Percentiles rank a stretch among this genome's conserved stretches.
phyloP scores from a whole-genome alignment of 2,888 invertebrate genomes.

The Phyllotreta cruciferae region DNA sequence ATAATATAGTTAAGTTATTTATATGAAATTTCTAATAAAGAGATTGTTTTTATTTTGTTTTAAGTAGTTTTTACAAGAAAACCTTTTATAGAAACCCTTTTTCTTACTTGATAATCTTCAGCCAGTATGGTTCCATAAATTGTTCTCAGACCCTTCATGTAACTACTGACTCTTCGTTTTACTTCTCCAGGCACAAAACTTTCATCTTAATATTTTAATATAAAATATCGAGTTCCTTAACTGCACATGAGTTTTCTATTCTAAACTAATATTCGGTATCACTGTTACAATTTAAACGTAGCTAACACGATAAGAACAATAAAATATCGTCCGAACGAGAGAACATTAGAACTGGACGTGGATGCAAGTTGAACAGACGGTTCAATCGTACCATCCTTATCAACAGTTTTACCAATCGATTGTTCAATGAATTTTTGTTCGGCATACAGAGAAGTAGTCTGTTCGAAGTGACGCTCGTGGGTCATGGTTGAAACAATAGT shows the following conservation, averaged over 20 bases:
- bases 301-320: neutral
- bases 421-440: slow-evolving; percentile 1
- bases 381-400: neutral
- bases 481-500: slow-evolving; percentile 4
- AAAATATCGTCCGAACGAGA: slow-evolving; percentile 3
- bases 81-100: slow-evolving; percentile 25
- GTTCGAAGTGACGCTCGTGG: slow-evolving; percentile 14
- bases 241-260: too few relatives aligned
- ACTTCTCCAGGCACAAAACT: too few relatives aligned
- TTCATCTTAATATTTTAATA: too few relatives aligned
- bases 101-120: too few relatives aligned
- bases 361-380: slow-evolving; percentile 6
- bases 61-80: neutral
- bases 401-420: neutral
- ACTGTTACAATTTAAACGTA: neutral
- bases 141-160: too few relatives aligned
- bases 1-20: slow-evolving; percentile 50
- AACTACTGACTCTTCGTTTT: too few relatives aligned
- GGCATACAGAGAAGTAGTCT: neutral
- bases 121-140: too few relatives aligned
- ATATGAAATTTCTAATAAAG: slow-evolving; percentile 54
- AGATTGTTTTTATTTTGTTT: slow-evolving; percentile 49
- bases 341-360: slow-evolving; percentile 11
- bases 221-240: too few relatives aligned
- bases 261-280: too few relatives aligned